Percentiles rank a stretch among this genome's conserved stretches.
These are phyloP conservation scores for Pollimyrus isidori DNA, from an alignment of 2,113 vertebrate genomes.

Conservation along the genomic window DNA sequence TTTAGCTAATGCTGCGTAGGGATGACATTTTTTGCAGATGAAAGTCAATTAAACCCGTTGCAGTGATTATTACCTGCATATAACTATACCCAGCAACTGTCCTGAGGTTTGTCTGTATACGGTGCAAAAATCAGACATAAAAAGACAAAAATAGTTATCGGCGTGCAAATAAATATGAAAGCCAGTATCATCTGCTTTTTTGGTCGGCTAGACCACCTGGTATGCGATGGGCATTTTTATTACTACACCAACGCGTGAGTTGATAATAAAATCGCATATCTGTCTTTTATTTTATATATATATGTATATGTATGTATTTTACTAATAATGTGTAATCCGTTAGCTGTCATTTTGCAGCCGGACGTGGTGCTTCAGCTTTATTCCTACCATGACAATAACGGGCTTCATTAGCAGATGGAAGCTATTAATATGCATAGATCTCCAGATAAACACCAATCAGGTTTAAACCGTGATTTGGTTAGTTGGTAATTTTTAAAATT, in stretches of 20 bases:
- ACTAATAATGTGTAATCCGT: background rate
- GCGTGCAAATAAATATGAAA: background rate
- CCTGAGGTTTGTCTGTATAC: background rate
- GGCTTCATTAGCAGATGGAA: background rate
- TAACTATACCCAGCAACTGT: background rate
- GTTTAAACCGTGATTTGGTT: background rate
- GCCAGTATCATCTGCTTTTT: background rate
- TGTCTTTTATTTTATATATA: background rate
- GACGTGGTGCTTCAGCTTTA: background rate
- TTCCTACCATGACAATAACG: background rate
- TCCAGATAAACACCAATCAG: background rate
- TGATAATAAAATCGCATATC: background rate
- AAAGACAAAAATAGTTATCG: background rate
- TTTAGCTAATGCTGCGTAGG: background rate
- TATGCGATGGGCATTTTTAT: background rate
- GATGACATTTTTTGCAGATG: background rate
- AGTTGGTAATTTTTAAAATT: background rate
- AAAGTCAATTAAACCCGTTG: background rate
- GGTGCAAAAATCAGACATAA: background rate
- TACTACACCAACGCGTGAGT: background rate
- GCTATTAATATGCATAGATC: background rate
- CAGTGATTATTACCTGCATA: background rate
- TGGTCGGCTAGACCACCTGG: background rate
- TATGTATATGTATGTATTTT: background rate
- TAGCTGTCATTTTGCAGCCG: background rate